Evolutionary conservation across 2,888 invertebrate genomes (phyloP), one percentile per base, ranked within the genome.

Genomic region (Polyommatus icarus): DNA sequence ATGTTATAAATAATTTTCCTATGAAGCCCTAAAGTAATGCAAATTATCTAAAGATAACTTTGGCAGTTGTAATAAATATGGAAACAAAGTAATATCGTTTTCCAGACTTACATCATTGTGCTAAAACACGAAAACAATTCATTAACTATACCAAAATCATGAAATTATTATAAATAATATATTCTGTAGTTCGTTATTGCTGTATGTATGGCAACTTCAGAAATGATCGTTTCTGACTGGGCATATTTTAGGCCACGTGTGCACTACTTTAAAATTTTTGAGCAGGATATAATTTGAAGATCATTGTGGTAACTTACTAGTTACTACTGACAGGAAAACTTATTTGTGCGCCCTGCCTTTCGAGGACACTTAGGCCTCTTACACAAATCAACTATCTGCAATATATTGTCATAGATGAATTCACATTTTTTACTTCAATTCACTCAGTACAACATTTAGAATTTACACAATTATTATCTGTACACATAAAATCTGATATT

Each of bases 401-500:
- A 29, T 29, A 24, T 67, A 32, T 67, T 32, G 67, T 67, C 67
- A 18, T 29, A 67, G 29, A 15, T 6, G 29, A 29, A 24, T 67
- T 67, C 67, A 61, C 67, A 29, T 67, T 67, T 57, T 24, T 61
- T 24, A 61, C 67, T 32, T 29, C 46, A 46, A 10, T 10, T 46
- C 67, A 67, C 67, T 67, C 67, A 32, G 15, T 67, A 67, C 67
- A 67, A 32, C 67, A 67, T 67, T 67, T 67, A 67, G 6, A 67
- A 32, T 32, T 54, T 67, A 67, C 29, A 67, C 67, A 67, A 29
- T 32, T 29, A 61, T 24, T 61, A 59, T 20, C 18, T 54, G 54
- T 54, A 54, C 54, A 54, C 54, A 54, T 54, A 18, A 54, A 54
- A 54, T 24, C 3, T 61, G 24, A 24, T 61, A n/a, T 20, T 5